phyloP scores from a whole-genome alignment of 1,140 invertebrate species.

The Vollenhovia emeryi region DNA sequence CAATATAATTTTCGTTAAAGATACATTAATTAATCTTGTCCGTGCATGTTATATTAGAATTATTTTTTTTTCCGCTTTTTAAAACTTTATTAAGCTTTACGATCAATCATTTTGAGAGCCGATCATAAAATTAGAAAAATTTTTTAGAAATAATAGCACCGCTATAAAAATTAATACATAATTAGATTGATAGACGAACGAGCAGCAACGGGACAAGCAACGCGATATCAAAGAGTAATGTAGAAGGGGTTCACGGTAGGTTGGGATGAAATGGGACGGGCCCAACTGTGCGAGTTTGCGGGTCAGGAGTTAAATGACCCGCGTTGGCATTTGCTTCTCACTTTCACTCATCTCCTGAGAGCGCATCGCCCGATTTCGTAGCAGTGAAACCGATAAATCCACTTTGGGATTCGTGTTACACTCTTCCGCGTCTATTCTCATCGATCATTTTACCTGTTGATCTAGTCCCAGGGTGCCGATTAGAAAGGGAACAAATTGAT shows the following conservation, averaged over 20 bases:
- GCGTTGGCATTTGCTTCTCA: conserved; percentile 83
- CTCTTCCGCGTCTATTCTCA: conserved; percentile 24
- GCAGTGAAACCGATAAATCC: conserved; percentile 62
- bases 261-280: conserved; percentile 55
- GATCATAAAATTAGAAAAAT: neutral
- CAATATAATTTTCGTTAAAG: neutral
- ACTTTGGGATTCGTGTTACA: neutral
- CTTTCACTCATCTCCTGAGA: conserved; percentile 83
- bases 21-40: neutral
- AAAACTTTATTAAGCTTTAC: neutral
- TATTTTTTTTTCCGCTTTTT: neutral
- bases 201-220: conserved; percentile 28
- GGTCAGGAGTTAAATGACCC: conserved; percentile 86
- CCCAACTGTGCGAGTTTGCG: conserved; percentile 76
- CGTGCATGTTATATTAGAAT: neutral
- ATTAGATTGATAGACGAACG: neutral
- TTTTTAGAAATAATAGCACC: neutral
- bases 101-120: neutral
- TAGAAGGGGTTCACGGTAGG: conserved; percentile 47
- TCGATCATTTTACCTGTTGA: conserved; percentile 10
- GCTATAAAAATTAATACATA: neutral
- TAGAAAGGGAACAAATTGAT: conserved; percentile 37
- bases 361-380: conserved; percentile 33
- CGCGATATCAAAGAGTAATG: neutral
- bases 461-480: neutral